Conservation (phyloP, 2,113 vertebrate species). For the Lamprotornis superbus region DNA sequence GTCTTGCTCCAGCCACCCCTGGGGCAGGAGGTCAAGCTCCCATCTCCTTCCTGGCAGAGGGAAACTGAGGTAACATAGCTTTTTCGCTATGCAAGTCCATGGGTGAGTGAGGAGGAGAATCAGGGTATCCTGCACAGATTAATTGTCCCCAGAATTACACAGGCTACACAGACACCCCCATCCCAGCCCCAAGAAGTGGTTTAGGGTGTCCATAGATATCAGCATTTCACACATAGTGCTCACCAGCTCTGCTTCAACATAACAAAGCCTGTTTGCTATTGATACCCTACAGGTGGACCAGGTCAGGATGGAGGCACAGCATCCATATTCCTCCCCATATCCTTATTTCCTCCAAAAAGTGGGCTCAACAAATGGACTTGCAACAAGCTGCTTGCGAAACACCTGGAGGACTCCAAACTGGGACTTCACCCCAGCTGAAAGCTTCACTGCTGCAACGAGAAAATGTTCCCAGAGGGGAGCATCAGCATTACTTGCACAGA, state of each 20-base stretch:
- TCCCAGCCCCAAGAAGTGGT: not conserved
- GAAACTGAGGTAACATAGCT: not conserved
- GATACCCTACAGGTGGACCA: not conserved
- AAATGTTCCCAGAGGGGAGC: not conserved
- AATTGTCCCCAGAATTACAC: not conserved
- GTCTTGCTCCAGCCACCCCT: not conserved
- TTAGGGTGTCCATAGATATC: not conserved
- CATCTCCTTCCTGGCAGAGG: not conserved
- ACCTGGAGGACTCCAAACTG: not conserved
- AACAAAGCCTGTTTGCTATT: not conserved
- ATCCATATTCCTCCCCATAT: rapidly evolving
- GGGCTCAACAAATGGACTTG: not conserved
- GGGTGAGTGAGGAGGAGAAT: not conserved
- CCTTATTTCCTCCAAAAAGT: not conserved
- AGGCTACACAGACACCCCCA: not conserved
- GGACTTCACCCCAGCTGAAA: not conserved
- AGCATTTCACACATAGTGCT: not conserved
- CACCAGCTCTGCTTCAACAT: not conserved
- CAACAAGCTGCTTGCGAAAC: not conserved
- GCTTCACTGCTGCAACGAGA: not conserved
- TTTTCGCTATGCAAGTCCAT: not conserved
- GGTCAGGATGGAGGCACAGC: not conserved
- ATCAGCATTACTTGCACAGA: not conserved
- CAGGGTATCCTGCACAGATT: not conserved
- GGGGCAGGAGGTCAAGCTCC: not conserved